Evolutionary conservation across 2,888 invertebrate genomes (phyloP), one percentile per base, ranked within the genome.

Genomic region (Cabera pusaria): DNA sequence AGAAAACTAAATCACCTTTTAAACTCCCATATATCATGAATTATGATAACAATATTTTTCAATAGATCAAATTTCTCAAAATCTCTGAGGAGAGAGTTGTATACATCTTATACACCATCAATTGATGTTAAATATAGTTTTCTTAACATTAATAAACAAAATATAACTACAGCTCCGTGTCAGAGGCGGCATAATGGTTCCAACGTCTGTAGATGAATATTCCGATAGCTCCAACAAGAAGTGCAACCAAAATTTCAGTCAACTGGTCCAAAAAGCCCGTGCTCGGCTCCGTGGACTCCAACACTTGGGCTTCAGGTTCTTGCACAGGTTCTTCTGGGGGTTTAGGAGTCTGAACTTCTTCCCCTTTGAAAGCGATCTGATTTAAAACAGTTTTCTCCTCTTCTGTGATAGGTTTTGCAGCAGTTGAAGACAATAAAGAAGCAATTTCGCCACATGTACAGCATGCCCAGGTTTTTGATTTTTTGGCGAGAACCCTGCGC

Each of bases 401-500:
- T 26, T 88, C 89, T 26, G 89, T 87, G 2, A 81, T 71, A 5
- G 89, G 89, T 56, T 82, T 77, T 3, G 89, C 88, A 37, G 89
- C 89, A 41, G 80, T 87, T 19, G 80, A 80, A 2, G 88, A 87
- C 2, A 90, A 53, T 24, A 90, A 58, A 11, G 56, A 53, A 23
- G 78, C 67, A 50, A 75, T 86, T 37, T 84, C 78, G 12, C 90
- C 90, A 73, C 90, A 87, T 19, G 80, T 76, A 6, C 75, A 49
- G 39, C 87, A 86, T 1, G 64, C 67, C 79, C 86, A 90, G 25
- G 52, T 67, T 9, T 61, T 59, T 5, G 90, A 95, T 91, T 93
- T 95, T 64, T 92, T 93, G 4, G 97, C 97, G 27, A 98, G 89
- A 25, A 90, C 73, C 68, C 93, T 93, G 36, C 98, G 90, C 72